These are phyloP conservation scores for Oscheius myriophilus DNA, from an alignment of 2,888 invertebrate genomes.

Conservation along the genomic window DNA sequence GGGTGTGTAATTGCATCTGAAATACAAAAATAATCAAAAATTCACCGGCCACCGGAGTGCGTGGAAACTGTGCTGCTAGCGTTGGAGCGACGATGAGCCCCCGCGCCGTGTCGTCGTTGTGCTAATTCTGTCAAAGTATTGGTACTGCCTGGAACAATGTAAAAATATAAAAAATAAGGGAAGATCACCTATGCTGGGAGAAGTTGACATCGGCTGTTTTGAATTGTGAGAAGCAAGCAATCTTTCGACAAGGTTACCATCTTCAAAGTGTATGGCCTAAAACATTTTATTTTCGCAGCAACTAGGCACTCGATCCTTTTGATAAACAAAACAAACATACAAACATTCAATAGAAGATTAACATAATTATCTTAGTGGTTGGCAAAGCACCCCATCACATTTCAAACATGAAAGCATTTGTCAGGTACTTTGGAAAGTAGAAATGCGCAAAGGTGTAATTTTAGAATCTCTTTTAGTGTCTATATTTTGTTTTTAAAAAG, in stretches of 20 bases:
- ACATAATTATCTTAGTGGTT: too few relatives aligned
- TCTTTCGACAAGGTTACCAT: slow-evolving; percentile 64
- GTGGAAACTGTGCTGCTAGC: slow-evolving; percentile 69
- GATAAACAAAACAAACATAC: too few relatives aligned
- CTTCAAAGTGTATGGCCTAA: slow-evolving; percentile 69
- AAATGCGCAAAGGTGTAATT: too few relatives aligned
- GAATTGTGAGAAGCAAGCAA: slow-evolving; percentile 63
- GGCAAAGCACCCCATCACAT: too few relatives aligned
- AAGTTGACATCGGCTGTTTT: slow-evolving; percentile 65
- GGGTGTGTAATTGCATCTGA: neutral
- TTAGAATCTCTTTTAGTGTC: too few relatives aligned
- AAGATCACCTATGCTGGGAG: slow-evolving; percentile 62
- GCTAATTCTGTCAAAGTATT: slow-evolving; percentile 69
- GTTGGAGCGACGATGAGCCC: slow-evolving; percentile 65
- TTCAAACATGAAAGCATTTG: too few relatives aligned
- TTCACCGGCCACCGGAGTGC: slow-evolving; percentile 66
- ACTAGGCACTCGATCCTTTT: too few relatives aligned
- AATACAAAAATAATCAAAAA: neutral
- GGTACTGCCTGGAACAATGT: slow-evolving; percentile 56
- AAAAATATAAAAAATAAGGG: neutral
- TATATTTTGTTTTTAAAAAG: too few relatives aligned
- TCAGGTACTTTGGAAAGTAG: too few relatives aligned
- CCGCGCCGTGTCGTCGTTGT: slow-evolving; percentile 63
- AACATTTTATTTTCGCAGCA: too few relatives aligned
- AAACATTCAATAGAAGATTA: too few relatives aligned